These are phyloP conservation scores for Balaenoptera acutorostrata DNA, from an alignment of 2,113 vertebrate genomes.

Conservation along the genomic window DNA sequence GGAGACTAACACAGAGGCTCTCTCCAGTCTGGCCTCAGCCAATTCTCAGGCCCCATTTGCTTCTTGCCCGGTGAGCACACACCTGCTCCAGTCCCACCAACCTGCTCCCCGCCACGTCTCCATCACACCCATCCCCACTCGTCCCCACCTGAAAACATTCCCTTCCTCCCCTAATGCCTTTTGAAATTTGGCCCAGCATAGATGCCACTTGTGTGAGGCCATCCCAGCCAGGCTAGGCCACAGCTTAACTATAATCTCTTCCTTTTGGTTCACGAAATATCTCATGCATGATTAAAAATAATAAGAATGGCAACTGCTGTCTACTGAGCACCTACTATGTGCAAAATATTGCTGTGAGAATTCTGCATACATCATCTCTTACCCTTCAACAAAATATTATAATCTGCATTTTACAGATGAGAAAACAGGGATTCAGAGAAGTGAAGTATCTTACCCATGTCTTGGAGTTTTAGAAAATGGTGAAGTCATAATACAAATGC, in stretches of 20 bases:
- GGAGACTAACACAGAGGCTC: neutral
- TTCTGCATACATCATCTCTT: neutral
- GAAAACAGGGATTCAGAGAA: neutral
- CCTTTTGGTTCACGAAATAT: neutral
- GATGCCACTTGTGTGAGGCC: neutral
- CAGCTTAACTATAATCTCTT: too few relatives aligned
- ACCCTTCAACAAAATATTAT: neutral
- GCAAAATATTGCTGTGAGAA: neutral
- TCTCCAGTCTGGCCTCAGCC: neutral
- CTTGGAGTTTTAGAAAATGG: neutral
- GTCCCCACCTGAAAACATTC: too few relatives aligned
- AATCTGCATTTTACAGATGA: neutral
- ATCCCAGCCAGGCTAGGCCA: neutral
- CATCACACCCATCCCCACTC: neutral
- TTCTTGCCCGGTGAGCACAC: fast-evolving
- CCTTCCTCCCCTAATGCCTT: neutral
- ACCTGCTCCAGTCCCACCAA: neutral
- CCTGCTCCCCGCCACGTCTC: neutral
- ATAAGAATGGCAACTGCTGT: neutral
- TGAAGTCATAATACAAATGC: neutral
- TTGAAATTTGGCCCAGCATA: neutral
- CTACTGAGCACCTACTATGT: neutral
- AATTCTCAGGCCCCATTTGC: too few relatives aligned
- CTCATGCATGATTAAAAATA: neutral
- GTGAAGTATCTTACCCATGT: fast-evolving